Evolutionary conservation across 2,113 vertebrate species (phyloP), one percentile per base, ranked within the genome.

Genomic region (Synchiropus splendidus): DNA sequence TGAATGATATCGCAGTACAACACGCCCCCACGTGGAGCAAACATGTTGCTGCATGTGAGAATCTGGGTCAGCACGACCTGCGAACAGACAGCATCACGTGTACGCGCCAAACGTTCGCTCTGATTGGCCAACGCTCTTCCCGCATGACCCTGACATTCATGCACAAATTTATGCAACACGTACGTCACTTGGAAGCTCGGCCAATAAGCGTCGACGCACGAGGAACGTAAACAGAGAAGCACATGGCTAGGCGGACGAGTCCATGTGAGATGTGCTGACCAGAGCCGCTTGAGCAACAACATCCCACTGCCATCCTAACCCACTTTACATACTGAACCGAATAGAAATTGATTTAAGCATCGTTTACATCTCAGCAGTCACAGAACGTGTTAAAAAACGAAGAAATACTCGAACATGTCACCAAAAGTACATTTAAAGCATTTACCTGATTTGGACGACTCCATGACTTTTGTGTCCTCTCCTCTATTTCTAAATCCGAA

Each of bases 51-150:
- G 21, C 21, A 27, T 27, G 21, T 27, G 21, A 59, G 67, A 78
- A 90, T 83, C 70, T 90, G 80, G 90, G 89, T 90, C 90, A 89
- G 51, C 18, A 21, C 16, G 85, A 88, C 89, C 91, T 88, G 87
- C 89, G 89, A 63, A 72, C 48, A 48, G 63, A 58, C 64, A 79
- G 51, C 70, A 54, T 57, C 50, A 63, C 73, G 67, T 72, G 54
- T 15, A 63, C 6, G 34, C 2, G 85, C 90, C 90, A 84, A 84
- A 78, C 83, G 92, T 91, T 33, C 33, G 0, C 2, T 10, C 10
- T 65, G 88, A 88, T 89, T 88, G 88, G 72, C 5, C 13, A 32
- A 1, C 16, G 18, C 11, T 36, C 15, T 8, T 49, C 45, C 48
- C 88, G 88, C 90, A 90, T 89, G 50, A 39, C 64, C 46, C 42